Base-by-base conservation (phyloP, 2,113 vertebrate species). In the Toxotes chatareus region DNA sequence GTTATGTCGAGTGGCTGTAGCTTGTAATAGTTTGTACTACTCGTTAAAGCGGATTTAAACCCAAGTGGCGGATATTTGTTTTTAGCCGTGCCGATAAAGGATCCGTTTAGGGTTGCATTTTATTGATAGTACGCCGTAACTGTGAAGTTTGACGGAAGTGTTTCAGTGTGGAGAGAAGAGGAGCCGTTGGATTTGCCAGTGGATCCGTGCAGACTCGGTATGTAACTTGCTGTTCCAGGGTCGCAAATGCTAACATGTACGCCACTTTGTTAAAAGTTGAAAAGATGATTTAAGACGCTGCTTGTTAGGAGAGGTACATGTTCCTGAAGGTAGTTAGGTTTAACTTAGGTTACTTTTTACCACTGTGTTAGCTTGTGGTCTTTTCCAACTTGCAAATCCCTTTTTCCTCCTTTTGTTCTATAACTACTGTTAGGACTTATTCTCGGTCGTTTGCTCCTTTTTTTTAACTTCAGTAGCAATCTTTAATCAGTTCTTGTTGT, bases 171-270 rank as follows among this genome's bases (percentile, higher is more conserved):
- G 51, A 64, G 83, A 69, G 68, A 87, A 69, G 79, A 73, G 53
- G 60, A 88, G 27, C 83, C 74, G 57, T 49, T 49, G 89, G 65
- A 53, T 64, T 79, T 56, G 75, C 77, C 82, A 40, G 85, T 66
- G 86, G 92, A 84, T 80, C 31, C 65, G 56, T 68, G 71, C 70
- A 80, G 51, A 38, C 40, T 71, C 79, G 82, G 90, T 92, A 81
- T 49, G 83, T 81, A 55, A 56, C 42, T 64, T 67, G 34, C 49
- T 69, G 34, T 13, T n/a, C 2, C 19, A 7, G 44, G 27, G 38
- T 68, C 19, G 49, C 57, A 55, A 49, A 32, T 42, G 1, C 63
- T n/a, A 19, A 38, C 2, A 14, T 31, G 34, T 9, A 17, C 36
- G 3, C 10, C 6, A 36, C 3, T 44, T 16, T 21, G 4, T 9